Conservation (phyloP, 2,888 invertebrate genomes). For the Drosophila melanosoma region DNA sequence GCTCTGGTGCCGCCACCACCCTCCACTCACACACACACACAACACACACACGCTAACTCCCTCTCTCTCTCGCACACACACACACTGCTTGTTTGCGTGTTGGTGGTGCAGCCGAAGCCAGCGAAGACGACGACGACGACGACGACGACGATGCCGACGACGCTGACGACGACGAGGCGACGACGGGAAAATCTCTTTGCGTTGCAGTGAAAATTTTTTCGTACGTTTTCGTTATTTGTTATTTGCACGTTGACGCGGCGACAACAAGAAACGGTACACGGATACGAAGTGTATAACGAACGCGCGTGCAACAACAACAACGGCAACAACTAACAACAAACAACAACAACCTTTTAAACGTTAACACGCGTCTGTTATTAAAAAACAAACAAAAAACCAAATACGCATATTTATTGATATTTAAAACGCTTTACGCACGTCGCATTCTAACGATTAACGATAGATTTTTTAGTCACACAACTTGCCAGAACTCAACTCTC, state of each 20-base stretch:
- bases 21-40: conserved; percentile 25
- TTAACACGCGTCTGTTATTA: conserved; percentile 54
- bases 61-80: conserved; percentile 21
- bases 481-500: conserved; percentile 46
- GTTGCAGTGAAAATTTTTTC: conserved; percentile 81
- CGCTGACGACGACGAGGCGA: conserved; percentile 63
- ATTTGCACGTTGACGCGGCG: conserved; percentile 84
- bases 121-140: conserved; percentile 30
- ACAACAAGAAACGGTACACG: conserved; percentile 75
- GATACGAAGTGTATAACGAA: conserved; percentile 51
- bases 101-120: conserved; percentile 71
- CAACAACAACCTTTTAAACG: conserved; percentile 50
- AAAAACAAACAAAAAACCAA: conserved; percentile 25
- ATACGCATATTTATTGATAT: conserved; percentile 53
- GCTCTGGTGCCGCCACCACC: conserved; percentile 22
- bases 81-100: conserved; percentile 42
- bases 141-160: conserved; percentile 30
- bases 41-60: conserved; percentile 22
- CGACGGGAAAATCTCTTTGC: conserved; percentile 78
- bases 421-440: conserved; percentile 52
- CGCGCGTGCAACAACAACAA: conserved; percentile 59
- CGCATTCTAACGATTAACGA: conserved; percentile 37
- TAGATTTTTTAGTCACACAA: conserved; percentile 36
- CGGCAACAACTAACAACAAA: conserved; percentile 30
- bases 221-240: conserved; percentile 83